Conservation (phyloP, 2,888 invertebrate genomes). For the Morpho helenor region DNA sequence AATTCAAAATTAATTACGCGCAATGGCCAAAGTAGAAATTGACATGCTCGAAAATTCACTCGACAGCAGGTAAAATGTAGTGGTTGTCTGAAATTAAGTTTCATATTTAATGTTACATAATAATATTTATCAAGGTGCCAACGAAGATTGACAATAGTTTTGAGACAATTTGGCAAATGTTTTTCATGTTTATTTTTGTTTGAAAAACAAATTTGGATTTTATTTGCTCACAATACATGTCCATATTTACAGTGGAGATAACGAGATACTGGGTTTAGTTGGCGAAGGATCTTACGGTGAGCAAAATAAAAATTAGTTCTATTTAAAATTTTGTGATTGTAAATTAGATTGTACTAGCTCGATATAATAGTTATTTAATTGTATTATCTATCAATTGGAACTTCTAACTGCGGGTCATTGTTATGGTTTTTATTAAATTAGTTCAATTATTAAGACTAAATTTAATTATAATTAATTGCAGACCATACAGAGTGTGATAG, state of each 20-base stretch:
- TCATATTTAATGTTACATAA: slow-evolving; percentile 55
- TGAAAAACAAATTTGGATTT: slow-evolving; percentile 30
- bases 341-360: slow-evolving; percentile 3
- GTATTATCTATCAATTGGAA: too few species aligned
- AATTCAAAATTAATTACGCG: slow-evolving; percentile 82
- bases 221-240: slow-evolving; percentile 13
- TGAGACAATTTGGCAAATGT: slow-evolving; percentile 62
- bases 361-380: slow-evolving; percentile 32
- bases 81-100: slow-evolving; percentile 27
- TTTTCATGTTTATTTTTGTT: slow-evolving; percentile 32
- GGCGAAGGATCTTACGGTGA: slow-evolving; percentile 66
- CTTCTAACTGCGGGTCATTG: too few species aligned
- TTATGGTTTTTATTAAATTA: slow-evolving; percentile 29
- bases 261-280: slow-evolving; percentile 66
- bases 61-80: slow-evolving; percentile 78
- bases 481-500: slow-evolving; percentile 62
- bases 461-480: slow-evolving; percentile 46
- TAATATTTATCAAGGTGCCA: slow-evolving; percentile 42
- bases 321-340: too few species aligned
- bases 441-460: slow-evolving; percentile 24
- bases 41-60: slow-evolving; percentile 81
- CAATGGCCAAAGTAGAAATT: slow-evolving; percentile 74
- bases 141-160: slow-evolving; percentile 69
- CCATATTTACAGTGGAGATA: slow-evolving; percentile 64
- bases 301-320: slow-evolving; percentile 22